phyloP scores from a whole-genome alignment of 2,888 invertebrate genomes.

The Himalopsyche anomala region DNA sequence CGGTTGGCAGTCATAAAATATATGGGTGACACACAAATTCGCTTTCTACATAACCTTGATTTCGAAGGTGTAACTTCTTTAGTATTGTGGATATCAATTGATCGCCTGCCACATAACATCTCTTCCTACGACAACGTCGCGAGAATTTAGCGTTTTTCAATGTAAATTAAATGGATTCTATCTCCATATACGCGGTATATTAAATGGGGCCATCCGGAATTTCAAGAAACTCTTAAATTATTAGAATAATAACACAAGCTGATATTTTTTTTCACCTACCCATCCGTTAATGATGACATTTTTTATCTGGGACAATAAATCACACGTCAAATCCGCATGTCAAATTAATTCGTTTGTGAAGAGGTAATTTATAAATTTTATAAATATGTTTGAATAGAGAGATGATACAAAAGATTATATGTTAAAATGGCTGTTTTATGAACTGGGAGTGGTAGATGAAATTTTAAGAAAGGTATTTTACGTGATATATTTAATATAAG shows the following conservation, averaged over 20 bases:
- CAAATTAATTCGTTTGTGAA: not conserved
- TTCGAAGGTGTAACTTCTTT: constrained; percentile 15
- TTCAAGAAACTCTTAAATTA: constrained; percentile 20
- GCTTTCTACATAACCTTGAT: constrained; percentile 52
- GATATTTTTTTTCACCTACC: constrained; percentile 15
- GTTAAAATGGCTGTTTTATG: not conserved
- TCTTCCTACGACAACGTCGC: constrained; percentile 53
- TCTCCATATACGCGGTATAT: not conserved
- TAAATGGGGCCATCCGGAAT: constrained; percentile 14
- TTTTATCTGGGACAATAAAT: constrained; percentile 1
- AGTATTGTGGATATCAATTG: constrained; percentile 4
- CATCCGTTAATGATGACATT: constrained; percentile 24
- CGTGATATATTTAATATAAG: too few species aligned
- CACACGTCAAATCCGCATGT: not conserved
- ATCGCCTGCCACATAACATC: constrained; percentile 54
- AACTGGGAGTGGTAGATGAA: not conserved
- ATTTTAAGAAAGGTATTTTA: not conserved
- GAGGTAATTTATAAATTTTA: not conserved
- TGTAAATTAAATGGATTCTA: constrained; percentile 40
- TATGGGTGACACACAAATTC: constrained; percentile 51
- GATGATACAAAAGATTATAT: not conserved
- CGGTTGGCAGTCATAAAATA: not conserved
- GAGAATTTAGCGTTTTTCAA: constrained; percentile 55
- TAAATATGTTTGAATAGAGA: not conserved
- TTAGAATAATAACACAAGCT: constrained; percentile 5